Conservation (phyloP, 2,113 vertebrate genomes). For the Oryzias curvinotus region DNA sequence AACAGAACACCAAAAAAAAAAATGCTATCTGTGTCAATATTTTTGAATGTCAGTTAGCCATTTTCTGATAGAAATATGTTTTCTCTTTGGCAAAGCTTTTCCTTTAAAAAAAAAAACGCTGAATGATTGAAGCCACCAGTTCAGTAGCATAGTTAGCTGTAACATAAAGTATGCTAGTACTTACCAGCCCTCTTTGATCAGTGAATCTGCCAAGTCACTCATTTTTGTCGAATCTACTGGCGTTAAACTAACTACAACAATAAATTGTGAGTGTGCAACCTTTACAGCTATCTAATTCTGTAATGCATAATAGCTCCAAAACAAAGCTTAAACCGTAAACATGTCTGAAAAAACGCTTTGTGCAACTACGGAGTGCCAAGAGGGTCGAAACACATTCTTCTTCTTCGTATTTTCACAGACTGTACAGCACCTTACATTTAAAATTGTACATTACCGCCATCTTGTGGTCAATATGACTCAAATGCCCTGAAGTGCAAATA, state of each 20-base stretch:
- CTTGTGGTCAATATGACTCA: background rate
- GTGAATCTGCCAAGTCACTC: slow-evolving; percentile 68
- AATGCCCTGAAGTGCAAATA: background rate
- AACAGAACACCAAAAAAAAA: too few species aligned
- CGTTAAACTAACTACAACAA: slow-evolving; percentile 11
- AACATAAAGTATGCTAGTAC: slow-evolving; percentile 58
- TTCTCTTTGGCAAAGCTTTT: too few species aligned
- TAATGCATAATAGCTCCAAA: slow-evolving; percentile 39
- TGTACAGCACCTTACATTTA: background rate
- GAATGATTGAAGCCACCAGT: background rate
- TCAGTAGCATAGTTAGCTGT: slow-evolving; percentile 32
- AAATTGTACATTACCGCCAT: background rate
- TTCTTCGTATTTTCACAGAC: too few species aligned
- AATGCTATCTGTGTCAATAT: too few species aligned
- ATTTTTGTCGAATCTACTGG: slow-evolving; percentile 59
- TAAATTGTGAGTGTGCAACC: slow-evolving; percentile 3
- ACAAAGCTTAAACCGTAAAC: slow-evolving; percentile 40
- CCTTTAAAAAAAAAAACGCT: too few species aligned
- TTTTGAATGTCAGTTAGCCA: too few species aligned
- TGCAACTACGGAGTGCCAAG: slow-evolving; percentile 23
- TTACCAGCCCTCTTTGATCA: slow-evolving; percentile 80
- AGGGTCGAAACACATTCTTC: slow-evolving; percentile 34
- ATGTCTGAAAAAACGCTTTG: slow-evolving; percentile 50
- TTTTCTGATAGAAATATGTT: too few species aligned
- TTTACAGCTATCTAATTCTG: slow-evolving; percentile 37